Percentiles rank a stretch among this genome's conserved stretches.
Evolutionary conservation across 2,113 vertebrate species (phyloP).

Genomic region (Amia ocellicauda): DNA sequence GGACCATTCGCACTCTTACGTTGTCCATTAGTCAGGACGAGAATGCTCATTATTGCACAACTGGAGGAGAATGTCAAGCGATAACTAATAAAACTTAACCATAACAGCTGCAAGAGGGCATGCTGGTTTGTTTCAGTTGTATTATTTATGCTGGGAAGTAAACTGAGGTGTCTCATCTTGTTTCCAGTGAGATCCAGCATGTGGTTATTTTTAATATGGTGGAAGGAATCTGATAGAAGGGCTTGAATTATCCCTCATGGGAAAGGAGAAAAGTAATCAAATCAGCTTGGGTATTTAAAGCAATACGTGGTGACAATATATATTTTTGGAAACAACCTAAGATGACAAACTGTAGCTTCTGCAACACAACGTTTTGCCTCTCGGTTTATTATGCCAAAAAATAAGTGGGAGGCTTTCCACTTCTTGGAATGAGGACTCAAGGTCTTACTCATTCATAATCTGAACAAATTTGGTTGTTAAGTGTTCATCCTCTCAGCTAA

Average conservation of each 20-base stretch:
- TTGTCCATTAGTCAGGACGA: slow-evolving; percentile 39
- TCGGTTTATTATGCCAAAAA: background rate
- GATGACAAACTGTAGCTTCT: too few species aligned
- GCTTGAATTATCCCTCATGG: background rate
- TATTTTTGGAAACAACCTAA: too few species aligned
- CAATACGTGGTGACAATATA: too few species aligned
- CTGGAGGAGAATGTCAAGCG: slow-evolving; percentile 41
- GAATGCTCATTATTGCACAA: slow-evolving; percentile 50
- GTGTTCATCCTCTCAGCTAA: slow-evolving; percentile 2
- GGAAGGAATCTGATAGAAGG: background rate
- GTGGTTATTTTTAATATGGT: slow-evolving; percentile 5
- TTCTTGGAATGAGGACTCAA: background rate
- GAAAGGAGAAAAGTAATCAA: background rate
- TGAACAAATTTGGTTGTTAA: slow-evolving; percentile 31
- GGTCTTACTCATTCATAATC: slow-evolving; percentile 20
- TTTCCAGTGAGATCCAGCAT: slow-evolving; percentile 26
- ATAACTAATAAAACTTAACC: slow-evolving; percentile 48
- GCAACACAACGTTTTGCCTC: too few species aligned
- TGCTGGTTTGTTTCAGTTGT: slow-evolving; percentile 38
- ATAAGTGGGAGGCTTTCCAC: background rate
- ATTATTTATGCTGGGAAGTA: slow-evolving; percentile 49
- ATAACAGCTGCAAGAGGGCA: slow-evolving; percentile 37
- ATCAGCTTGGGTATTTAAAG: background rate
- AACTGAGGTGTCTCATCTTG: slow-evolving; percentile 42
- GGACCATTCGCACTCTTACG: slow-evolving; percentile 42